Base-by-base conservation (phyloP, 1,140 invertebrate species). In the Drosophila pruinosa region DNA sequence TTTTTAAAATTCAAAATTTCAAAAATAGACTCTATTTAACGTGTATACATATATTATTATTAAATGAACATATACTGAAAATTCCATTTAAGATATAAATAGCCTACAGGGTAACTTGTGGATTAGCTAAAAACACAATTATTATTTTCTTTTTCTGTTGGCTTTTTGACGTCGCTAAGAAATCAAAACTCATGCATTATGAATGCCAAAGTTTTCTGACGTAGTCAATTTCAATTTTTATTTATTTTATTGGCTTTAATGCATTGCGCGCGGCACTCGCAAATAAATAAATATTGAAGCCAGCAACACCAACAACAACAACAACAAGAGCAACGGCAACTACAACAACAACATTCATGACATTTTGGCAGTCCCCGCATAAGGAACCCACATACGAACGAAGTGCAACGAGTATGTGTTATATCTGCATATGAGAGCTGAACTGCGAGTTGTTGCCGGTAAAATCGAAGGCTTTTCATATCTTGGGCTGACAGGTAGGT, bases 101-200 rank as follows among this genome's bases (percentile, higher is more conserved):
- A 5, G 8, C 7, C 41, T 34, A 34, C 3, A 34, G 14, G n/a
- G 28, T 52, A 52, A 17, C 28, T 52, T 1, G 8, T 31, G 3
- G 48, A 1, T 2, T 17, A 1, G 15, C 14, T 43, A 5, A 19
- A 43, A 4, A 17, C 24, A 14, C 34, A 19, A 8, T 48, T 31
- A 28, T n/a, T 36, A 12, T 34, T 64, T 31, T 52, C 38, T 62
- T 53, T 45, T 26, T 67, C 56, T 65, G n/a, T 43, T 59, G 43
- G 31, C n/a, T 34, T 58, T 73, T 78, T 36, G 69, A 81, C 77
- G 71, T 88, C 68, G 81, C 78, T 64, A 75, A 78, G 68, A 86
- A 88, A 89, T 88, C 82, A 88, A 86, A 88, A 88, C 82, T 88
- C 82, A 88, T 88, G 82, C 82, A 88, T 88, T 88, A 88, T 88